Conservation (phyloP, 2,113 vertebrate species). For the Bos taurus region ARS-UCD2.0 NC_037332.1:14605001-14605500, state of each 20-base stretch:
- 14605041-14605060: no score
- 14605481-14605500: neutral
- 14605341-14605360: neutral
- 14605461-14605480: no score
- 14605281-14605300: neutral
- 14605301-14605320: neutral
- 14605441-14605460: rapidly evolving
- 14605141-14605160: neutral
- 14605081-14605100: neutral
- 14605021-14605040: no score
- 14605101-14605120: neutral
- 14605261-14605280: neutral
- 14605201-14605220: neutral
- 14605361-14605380: no score
- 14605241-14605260: neutral
- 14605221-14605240: neutral
- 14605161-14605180: neutral
- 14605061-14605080: no score
- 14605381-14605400: no score
- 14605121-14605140: neutral
- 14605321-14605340: neutral
- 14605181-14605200: neutral
- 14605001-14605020: no score
- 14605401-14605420: no score
- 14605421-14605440: no score